These are phyloP conservation scores for Coenonympha arcania DNA, from an alignment of 2,888 invertebrate species.

Conservation along the genomic window DNA sequence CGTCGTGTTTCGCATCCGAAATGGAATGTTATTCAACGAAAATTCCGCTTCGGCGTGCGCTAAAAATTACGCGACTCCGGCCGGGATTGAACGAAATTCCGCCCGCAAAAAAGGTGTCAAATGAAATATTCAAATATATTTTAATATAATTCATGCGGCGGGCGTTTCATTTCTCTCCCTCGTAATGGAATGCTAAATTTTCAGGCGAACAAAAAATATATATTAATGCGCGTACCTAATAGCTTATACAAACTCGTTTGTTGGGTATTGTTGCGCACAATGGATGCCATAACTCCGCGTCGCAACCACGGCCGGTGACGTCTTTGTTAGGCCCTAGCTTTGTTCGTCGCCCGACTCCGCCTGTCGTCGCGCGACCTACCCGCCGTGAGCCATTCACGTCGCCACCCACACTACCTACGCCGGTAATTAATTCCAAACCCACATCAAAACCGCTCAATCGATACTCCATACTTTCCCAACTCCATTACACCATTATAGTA, in stretches of 20 bases:
- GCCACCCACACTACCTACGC: conserved; percentile 36
- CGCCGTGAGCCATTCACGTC: conserved; percentile 34
- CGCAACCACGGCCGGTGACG: conserved; percentile 73
- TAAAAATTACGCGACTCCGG: conserved; percentile 68
- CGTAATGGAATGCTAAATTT: conserved; percentile 75
- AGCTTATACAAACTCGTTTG: conserved; percentile 76
- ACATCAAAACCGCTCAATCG: conserved; percentile 27
- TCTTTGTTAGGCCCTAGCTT: conserved; percentile 72
- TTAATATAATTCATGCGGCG: conserved; percentile 76
- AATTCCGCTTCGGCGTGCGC: conserved; percentile 66
- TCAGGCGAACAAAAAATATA: conserved; percentile 75
- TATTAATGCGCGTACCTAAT: conserved; percentile 76
- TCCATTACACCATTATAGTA: conserved; percentile 35
- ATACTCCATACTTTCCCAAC: conserved; percentile 25
- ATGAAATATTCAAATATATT: conserved; percentile 76
- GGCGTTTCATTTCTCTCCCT: conserved; percentile 75
- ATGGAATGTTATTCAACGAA: conserved; percentile 73
- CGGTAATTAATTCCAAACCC: conserved; percentile 29
- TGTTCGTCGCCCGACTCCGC: conserved; percentile 63
- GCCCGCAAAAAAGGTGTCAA: conserved; percentile 73
- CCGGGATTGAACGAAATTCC: conserved; percentile 72
- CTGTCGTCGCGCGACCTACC: conserved; percentile 58
- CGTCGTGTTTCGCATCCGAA: conserved; percentile 66
- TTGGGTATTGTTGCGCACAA: conserved; percentile 75
- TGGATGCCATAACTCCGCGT: conserved; percentile 74